phyloP scores from a whole-genome alignment of 2,113 vertebrate genomes.

The Castor canadensis region DNA sequence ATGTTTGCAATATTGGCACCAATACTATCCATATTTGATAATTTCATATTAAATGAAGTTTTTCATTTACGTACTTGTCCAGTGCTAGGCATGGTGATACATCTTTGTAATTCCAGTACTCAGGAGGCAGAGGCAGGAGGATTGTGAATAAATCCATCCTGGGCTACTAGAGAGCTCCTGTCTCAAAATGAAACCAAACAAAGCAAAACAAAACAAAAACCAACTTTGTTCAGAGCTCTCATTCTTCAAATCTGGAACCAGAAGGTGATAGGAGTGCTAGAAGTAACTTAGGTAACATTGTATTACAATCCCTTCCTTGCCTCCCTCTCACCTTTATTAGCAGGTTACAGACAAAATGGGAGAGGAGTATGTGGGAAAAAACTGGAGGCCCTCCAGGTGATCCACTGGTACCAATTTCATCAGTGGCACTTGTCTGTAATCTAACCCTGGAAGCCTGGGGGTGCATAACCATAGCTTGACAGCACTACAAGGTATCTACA shows the following conservation, averaged over 20 bases:
- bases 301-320: not conserved
- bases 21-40: not conserved
- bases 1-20: not conserved
- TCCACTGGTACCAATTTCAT: not conserved
- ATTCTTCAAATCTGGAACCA: not conserved
- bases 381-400: not conserved
- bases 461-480: not conserved
- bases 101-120: too few relatives aligned
- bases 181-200: too few relatives aligned
- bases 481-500: not conserved
- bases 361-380: not conserved
- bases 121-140: too few relatives aligned
- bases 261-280: not conserved
- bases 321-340: not conserved
- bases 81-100: too few relatives aligned
- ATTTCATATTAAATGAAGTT: not conserved
- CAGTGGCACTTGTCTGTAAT: not conserved
- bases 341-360: not conserved
- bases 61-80: not conserved
- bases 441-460: not conserved
- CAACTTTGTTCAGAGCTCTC: not conserved
- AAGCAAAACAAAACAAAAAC: too few relatives aligned
- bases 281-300: not conserved
- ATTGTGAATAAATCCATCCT: not conserved
- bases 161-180: too few relatives aligned